These are phyloP conservation scores for Apotomis capreana DNA, from an alignment of 2,888 invertebrate species.

Conservation along the genomic window DNA sequence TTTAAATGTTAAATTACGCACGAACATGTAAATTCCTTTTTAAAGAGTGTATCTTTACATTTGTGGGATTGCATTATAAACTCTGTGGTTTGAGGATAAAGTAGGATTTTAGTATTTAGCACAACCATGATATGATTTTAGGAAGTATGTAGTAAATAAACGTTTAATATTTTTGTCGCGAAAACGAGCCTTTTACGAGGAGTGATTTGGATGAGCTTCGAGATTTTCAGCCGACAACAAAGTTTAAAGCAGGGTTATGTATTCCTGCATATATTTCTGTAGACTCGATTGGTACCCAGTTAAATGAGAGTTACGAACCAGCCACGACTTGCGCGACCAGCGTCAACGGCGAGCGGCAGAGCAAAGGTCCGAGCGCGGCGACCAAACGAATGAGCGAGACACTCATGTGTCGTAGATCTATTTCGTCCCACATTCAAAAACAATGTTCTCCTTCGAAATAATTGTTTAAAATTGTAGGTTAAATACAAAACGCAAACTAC, in stretches of 20 bases:
- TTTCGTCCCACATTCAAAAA: too few species aligned
- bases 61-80: not conserved
- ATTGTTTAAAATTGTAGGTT: too few species aligned
- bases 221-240: not conserved
- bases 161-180: slow-evolving; percentile 25
- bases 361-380: too few species aligned
- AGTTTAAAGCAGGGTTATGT: not conserved
- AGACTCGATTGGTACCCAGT: too few species aligned
- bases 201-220: not conserved
- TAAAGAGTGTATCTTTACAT: slow-evolving; percentile 9
- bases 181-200: slow-evolving; percentile 9
- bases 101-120: not conserved
- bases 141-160: not conserved
- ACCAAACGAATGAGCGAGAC: too few species aligned
- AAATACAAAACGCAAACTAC: too few species aligned
- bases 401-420: too few species aligned
- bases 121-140: not conserved
- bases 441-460: too few species aligned
- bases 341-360: too few species aligned
- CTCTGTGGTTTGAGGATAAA: not conserved
- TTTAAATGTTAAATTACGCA: slow-evolving; percentile 40
- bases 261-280: not conserved
- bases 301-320: too few species aligned
- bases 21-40: slow-evolving; percentile 15
- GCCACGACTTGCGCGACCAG: too few species aligned